These are phyloP conservation scores for Acanthosepion pharaonis DNA, from an alignment of 2,888 invertebrate genomes.

Conservation along the genomic window DNA sequence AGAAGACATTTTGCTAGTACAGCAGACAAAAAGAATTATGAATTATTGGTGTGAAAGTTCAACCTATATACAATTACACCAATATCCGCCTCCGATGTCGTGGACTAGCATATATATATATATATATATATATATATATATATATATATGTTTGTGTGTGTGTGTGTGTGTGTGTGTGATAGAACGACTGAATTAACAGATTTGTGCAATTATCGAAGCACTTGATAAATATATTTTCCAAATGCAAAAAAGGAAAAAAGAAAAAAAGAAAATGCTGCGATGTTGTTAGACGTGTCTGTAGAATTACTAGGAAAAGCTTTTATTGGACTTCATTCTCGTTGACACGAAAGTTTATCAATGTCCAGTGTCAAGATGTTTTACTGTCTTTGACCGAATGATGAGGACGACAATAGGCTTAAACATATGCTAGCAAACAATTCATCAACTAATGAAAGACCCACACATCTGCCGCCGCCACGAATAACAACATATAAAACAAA, in stretches of 20 bases:
- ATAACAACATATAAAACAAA: background rate
- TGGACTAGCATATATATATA: no score
- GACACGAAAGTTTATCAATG: constrained; percentile 14
- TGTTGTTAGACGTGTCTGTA: background rate
- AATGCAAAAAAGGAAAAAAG: background rate
- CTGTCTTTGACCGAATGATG: background rate
- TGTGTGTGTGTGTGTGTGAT: no score
- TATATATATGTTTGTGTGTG: no score
- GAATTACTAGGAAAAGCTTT: background rate
- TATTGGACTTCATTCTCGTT: constrained; percentile 33
- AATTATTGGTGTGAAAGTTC: no score
- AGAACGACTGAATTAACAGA: no score
- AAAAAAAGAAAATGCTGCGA: no score
- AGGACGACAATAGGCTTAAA: background rate
- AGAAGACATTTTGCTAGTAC: no score
- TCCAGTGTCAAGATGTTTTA: constrained; percentile 21
- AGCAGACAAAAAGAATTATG: no score
- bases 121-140: no score
- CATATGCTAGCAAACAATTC: background rate
- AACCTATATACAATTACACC: no score
- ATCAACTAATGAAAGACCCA: background rate
- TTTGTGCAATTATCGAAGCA: no score
- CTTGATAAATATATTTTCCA: background rate
- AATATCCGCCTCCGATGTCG: no score
- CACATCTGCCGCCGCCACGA: background rate